Evolutionary conservation across 2,797 vertebrate genomes (phyloP), one percentile per base, ranked within the genome.

Genomic region (Esox masquinongy): DNA sequence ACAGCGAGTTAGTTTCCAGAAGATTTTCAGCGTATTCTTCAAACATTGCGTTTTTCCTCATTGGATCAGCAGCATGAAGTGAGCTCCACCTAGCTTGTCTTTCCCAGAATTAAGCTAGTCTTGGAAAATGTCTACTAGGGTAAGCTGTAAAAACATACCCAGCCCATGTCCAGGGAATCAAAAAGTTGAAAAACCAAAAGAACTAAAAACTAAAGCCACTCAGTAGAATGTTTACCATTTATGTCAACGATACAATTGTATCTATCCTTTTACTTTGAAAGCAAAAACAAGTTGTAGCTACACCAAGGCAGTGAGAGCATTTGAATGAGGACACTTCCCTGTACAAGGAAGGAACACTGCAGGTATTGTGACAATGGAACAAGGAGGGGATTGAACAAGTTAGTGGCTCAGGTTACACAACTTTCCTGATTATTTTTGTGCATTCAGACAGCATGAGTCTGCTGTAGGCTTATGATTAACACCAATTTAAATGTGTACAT

Each of bases 401-500:
- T 83, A 81, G 76, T 50, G 31, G 74, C 77, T 90, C 82, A 73
- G 75, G 82, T 92, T 94, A 91, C 90, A 64, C 83, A 90, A 72
- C 90, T 19, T 83, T 85, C 93, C 85, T 86, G 89, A 92, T 94
- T 93, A 83, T 79, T 85, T 2, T 47, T 47, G 0, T 47, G 43
- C 43, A 47, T 11, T 47, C 43, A 47, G 11, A 14, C 56, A 61
- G 56, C n/a, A 22, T 59, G 22, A 8, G 1, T 14, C 7, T 14
- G 43, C 43, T 14, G 43, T 11, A 14, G 43, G 43, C 43, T 12
- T 14, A 43, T 43, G 43, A 14, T 7, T 43, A 43, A 43, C 29
- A 43, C 39, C n/a, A n/a, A n/a, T n/a, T n/a, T 7, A 6, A 9
- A 6, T 43, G 5, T 31, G 29, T 31, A 43, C 5, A 9, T 43